These are phyloP conservation scores for Scaptodrosophila latifasciaeformis DNA, from an alignment of 2,888 invertebrate species.

Conservation along the genomic window DNA sequence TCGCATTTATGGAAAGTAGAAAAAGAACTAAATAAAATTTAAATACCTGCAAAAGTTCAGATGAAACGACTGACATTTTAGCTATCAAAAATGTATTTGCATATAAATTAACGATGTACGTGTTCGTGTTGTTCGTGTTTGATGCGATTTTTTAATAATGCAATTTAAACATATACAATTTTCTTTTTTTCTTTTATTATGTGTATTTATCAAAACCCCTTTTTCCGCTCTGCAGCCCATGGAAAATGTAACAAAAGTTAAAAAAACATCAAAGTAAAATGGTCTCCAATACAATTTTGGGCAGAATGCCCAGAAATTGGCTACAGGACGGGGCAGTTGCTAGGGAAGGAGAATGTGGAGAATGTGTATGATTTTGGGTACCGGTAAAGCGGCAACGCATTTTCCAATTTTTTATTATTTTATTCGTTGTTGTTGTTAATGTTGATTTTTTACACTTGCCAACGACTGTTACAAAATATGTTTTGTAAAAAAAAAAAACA, in stretches of 20 bases:
- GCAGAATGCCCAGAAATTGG: neutral
- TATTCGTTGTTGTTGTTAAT: too few species aligned
- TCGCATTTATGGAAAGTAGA: neutral
- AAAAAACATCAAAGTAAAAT: conserved; percentile 57
- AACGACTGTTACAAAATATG: conserved; percentile 59
- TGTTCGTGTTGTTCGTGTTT: neutral
- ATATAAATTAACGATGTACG: conserved; percentile 59
- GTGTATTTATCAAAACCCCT: conserved; percentile 57
- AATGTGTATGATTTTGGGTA: too few species aligned
- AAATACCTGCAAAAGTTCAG: conserved; percentile 46
- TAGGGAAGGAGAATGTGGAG: too few species aligned
- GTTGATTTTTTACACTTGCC: conserved; percentile 5
- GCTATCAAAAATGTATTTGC: conserved; percentile 67
- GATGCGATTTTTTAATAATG: conserved; percentile 52
- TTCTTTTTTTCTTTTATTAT: conserved; percentile 48
- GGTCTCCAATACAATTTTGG: conserved; percentile 48
- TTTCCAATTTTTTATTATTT: neutral
- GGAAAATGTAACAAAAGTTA: conserved; percentile 29
- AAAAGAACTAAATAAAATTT: conserved; percentile 48
- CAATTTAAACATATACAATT: conserved; percentile 58
- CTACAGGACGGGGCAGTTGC: too few species aligned
- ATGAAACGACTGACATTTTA: conserved; percentile 50
- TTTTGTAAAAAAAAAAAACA: conserved; percentile 51
- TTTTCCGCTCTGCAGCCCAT: neutral
- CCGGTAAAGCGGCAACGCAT: neutral